These are phyloP conservation scores for Caligus rogercresseyi DNA, from an alignment of 1,140 invertebrate species.

Conservation along the genomic window DNA sequence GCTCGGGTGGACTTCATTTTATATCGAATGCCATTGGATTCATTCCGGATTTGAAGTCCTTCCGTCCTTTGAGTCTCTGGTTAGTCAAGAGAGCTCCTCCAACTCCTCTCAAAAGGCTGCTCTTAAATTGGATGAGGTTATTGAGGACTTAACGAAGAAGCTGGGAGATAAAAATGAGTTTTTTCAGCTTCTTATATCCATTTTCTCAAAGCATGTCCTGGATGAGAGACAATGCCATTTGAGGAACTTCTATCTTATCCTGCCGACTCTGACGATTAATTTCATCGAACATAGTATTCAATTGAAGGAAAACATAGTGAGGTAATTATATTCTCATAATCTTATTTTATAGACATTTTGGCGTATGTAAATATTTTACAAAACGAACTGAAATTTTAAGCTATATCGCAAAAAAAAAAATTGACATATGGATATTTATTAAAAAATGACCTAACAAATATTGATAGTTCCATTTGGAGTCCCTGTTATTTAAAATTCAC, in stretches of 20 bases:
- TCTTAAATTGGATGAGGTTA: slow-evolving; percentile 51
- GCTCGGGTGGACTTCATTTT: slow-evolving; percentile 79
- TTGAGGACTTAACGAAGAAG: slow-evolving; percentile 58
- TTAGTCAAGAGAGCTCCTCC: slow-evolving; percentile 31
- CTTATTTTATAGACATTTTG: no score
- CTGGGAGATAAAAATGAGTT: slow-evolving; percentile 87
- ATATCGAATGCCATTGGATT: slow-evolving; percentile 76
- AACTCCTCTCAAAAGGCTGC: slow-evolving; percentile 43
- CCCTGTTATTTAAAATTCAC: no score
- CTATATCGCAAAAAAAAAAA: no score
- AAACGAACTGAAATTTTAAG: no score
- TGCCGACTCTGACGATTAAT: slow-evolving; percentile 83
- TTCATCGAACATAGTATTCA: slow-evolving; percentile 81
- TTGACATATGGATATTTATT: no score
- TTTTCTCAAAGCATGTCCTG: slow-evolving; percentile 71
- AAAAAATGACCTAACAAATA: no score
- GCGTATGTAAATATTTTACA: no score
- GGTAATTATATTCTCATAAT: no score
- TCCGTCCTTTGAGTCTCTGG: slow-evolving; percentile 39
- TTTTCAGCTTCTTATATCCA: slow-evolving; percentile 79
- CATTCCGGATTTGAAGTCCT: slow-evolving; percentile 60
- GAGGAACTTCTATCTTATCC: slow-evolving; percentile 78
- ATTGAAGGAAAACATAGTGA: slow-evolving; percentile 73
- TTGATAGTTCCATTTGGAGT: no score
- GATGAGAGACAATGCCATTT: slow-evolving; percentile 72